Percentiles rank a stretch among this genome's conserved stretches.
Conservation (phyloP, 2,797 vertebrate genomes). For the Alfaro cultratus region DNA sequence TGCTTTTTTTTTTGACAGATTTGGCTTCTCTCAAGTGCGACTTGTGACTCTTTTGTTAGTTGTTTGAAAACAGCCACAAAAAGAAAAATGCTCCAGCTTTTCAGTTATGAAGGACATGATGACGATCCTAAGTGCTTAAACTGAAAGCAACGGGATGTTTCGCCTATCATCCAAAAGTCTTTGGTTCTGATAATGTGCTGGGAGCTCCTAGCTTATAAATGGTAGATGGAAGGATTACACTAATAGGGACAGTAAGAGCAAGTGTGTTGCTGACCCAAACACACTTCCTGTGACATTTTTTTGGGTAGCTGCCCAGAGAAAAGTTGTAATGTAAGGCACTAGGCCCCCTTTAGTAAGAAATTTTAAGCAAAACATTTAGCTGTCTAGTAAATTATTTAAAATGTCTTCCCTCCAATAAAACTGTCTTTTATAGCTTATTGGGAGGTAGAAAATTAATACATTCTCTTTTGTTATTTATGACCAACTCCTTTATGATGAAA, state of each 20-base stretch:
- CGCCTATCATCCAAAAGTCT: neutral
- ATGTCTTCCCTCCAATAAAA: neutral
- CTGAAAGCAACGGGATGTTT: neutral
- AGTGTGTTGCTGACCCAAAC: neutral
- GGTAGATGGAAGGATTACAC: neutral
- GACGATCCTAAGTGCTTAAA: neutral
- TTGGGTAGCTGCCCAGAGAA: neutral
- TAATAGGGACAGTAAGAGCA: neutral
- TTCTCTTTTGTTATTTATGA: neutral
- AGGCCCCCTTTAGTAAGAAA: neutral
- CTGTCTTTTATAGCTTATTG: neutral
- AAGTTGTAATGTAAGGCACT: neutral
- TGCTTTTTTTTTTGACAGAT: conserved; percentile 27
- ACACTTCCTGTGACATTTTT: neutral
- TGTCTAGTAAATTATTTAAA: neutral
- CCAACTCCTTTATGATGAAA: neutral
- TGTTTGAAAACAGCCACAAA: conserved; percentile 20
- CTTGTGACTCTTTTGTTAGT: conserved; percentile 25
- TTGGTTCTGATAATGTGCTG: neutral
- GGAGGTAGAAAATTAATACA: neutral
- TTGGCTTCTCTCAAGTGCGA: conserved; percentile 21
- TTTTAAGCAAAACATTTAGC: neutral
- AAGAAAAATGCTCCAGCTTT: neutral
- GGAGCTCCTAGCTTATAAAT: neutral
- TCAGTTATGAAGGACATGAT: neutral